Evolutionary conservation across 1,140 invertebrate species (phyloP).

Genomic region (Chrysomallon squamiferum): DNA sequence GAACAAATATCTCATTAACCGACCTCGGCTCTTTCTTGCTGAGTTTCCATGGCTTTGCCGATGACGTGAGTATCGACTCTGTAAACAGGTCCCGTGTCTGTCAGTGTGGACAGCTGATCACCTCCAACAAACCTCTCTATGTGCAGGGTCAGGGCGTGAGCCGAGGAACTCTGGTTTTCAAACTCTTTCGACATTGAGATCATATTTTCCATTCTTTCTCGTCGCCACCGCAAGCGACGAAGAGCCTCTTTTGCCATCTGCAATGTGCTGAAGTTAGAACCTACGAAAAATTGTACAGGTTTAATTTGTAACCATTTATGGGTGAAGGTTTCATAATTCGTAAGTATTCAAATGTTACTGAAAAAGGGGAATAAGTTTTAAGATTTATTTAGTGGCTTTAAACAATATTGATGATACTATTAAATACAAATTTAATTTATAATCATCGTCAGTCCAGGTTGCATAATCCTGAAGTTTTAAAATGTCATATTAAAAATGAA

Average conservation of each 20-base stretch:
- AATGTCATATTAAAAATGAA: too few relatives aligned
- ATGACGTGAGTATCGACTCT: constrained; percentile 51
- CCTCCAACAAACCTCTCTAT: constrained; percentile 44
- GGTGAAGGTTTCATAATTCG: too few relatives aligned
- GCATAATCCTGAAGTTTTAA: too few relatives aligned
- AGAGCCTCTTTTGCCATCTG: constrained; percentile 58
- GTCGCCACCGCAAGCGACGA: constrained; percentile 50
- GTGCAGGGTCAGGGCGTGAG: too few relatives aligned
- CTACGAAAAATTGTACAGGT: not conserved
- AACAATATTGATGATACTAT: too few relatives aligned
- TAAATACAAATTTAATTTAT: too few relatives aligned
- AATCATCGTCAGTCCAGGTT: too few relatives aligned
- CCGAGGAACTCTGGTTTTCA: too few relatives aligned
- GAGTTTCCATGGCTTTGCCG: constrained; percentile 60
- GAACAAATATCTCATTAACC: too few relatives aligned
- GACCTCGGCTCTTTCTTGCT: constrained; percentile 66
- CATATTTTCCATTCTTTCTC: constrained; percentile 39
- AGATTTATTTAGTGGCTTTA: too few relatives aligned
- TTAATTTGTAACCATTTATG: not conserved
- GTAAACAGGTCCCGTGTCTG: constrained; percentile 10
- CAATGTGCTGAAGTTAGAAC: constrained; percentile 32
- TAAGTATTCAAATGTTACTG: too few relatives aligned
- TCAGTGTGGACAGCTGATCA: constrained; percentile 19
- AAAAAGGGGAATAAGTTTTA: too few relatives aligned
- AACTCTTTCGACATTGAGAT: not conserved